phyloP scores from a whole-genome alignment of 2,113 vertebrate genomes.

The Oenanthe melanoleuca region DNA sequence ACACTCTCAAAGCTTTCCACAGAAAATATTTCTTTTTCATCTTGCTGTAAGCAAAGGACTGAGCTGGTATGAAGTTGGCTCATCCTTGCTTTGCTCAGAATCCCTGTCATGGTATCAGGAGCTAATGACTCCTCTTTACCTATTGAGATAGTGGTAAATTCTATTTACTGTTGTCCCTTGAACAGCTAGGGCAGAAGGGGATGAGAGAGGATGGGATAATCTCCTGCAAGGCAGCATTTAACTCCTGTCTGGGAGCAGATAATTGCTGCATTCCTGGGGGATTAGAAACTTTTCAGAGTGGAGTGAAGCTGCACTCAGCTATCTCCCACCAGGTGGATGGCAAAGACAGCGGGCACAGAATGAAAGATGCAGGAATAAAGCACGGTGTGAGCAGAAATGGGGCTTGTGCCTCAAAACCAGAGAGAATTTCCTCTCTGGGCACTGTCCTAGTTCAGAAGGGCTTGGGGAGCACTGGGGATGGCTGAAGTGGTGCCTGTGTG shows the following conservation, averaged over 20 bases:
- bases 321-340: not conserved
- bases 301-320: not conserved
- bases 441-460: not conserved
- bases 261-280: slow-evolving; percentile 28
- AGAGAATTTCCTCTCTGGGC: not conserved
- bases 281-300: slow-evolving; percentile 13
- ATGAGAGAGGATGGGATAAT: slow-evolving; percentile 41
- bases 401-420: not conserved
- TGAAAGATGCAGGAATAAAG: not conserved
- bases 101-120: not conserved
- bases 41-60: not conserved
- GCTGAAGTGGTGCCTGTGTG: not conserved
- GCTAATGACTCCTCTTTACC: slow-evolving; percentile 9
- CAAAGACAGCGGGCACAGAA: not conserved
- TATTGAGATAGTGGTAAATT: not conserved
- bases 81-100: not conserved
- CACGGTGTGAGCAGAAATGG: not conserved
- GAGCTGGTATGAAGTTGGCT: not conserved
- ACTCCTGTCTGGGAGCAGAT: slow-evolving; percentile 50
- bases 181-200: slow-evolving; percentile 2
- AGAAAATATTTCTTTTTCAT: not conserved
- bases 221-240: slow-evolving; percentile 41
- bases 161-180: slow-evolving; percentile 19
- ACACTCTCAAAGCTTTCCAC: not conserved
- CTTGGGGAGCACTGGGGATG: not conserved